Conservation (phyloP, 2,113 vertebrate genomes). For the Megaleporinus macrocephalus region DNA sequence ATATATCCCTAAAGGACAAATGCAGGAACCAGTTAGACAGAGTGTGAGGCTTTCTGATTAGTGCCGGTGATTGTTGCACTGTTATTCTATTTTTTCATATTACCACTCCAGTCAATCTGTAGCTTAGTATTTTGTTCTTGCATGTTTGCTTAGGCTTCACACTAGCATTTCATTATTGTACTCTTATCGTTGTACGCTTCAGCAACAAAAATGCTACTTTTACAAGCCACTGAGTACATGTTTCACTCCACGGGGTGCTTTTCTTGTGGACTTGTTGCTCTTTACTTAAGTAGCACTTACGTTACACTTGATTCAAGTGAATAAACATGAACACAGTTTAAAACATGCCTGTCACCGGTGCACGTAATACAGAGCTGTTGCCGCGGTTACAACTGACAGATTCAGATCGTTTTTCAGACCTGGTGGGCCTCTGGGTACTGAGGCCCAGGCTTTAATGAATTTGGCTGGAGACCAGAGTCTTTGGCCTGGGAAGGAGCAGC, state of each 20-base stretch:
- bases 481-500: conserved; percentile 57
- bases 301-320: not conserved
- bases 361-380: not conserved
- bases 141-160: not conserved
- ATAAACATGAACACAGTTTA: not conserved
- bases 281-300: not conserved
- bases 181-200: not conserved
- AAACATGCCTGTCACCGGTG: not conserved
- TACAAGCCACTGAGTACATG: not conserved
- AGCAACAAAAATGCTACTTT: not conserved
- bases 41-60: too few relatives aligned
- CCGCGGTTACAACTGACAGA: conserved; percentile 19
- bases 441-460: conserved; percentile 50
- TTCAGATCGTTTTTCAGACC: conserved; percentile 42
- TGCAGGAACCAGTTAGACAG: too few relatives aligned
- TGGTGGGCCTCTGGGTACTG: conserved; percentile 25
- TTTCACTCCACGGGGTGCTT: not conserved
- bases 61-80: too few relatives aligned
- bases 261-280: not conserved
- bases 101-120: too few relatives aligned
- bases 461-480: conserved; percentile 53
- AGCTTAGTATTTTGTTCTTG: not conserved
- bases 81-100: too few relatives aligned
- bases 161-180: not conserved
- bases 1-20: too few relatives aligned